These are phyloP conservation scores for Halesus radiatus DNA, from an alignment of 1,140 invertebrate species.

Conservation along the genomic window DNA sequence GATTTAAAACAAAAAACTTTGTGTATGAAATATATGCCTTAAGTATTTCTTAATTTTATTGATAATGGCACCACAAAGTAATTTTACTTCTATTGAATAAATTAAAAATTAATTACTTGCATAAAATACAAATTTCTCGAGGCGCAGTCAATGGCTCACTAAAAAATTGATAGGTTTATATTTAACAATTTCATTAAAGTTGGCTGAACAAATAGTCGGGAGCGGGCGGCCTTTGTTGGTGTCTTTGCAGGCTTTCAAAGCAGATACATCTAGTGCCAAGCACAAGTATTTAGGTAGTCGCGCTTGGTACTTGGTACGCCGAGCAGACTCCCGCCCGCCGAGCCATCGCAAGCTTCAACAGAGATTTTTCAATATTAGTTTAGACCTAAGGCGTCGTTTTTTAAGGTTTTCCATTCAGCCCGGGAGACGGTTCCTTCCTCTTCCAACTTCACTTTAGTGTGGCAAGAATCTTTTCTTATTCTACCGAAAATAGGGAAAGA, in stretches of 20 bases:
- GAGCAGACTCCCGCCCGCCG: background rate
- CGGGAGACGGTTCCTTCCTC: slow-evolving; percentile 19
- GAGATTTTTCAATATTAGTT: slow-evolving; percentile 50
- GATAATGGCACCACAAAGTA: no score
- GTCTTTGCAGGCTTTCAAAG: background rate
- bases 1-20: background rate
- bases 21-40: no score
- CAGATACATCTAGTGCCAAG: no score
- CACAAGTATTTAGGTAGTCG: no score
- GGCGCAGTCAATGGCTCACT: background rate
- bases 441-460: slow-evolving; percentile 23
- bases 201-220: slow-evolving; percentile 31
- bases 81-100: no score
- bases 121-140: background rate
- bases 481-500: slow-evolving; percentile 24
- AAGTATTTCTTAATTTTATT: no score
- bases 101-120: background rate
- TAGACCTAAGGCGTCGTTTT: slow-evolving; percentile 42
- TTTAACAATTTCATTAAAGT: slow-evolving; percentile 49
- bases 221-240: slow-evolving; percentile 2
- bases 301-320: no score
- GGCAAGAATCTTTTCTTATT: slow-evolving; percentile 17
- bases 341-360: slow-evolving; percentile 24
- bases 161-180: slow-evolving; percentile 12
- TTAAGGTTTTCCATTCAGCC: slow-evolving; percentile 46